Conservation (phyloP, 2,888 invertebrate species). For the Oxycera nigricornis region DNA sequence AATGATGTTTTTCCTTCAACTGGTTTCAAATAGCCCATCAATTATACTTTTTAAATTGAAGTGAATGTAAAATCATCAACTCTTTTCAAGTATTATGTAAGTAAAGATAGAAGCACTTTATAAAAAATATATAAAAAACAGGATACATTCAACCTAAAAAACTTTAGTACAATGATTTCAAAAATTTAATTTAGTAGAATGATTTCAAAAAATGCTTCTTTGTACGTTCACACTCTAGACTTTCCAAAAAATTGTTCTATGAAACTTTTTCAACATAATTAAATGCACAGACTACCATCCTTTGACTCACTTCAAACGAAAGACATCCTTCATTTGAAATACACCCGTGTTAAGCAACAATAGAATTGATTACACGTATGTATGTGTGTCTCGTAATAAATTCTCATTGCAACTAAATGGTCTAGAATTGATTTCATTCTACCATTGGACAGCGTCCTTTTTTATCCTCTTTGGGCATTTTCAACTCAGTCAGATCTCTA, state of each 20-base stretch:
- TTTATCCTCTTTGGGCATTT: neutral
- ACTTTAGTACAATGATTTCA: no score
- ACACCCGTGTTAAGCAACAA: neutral
- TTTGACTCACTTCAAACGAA: neutral
- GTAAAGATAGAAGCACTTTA: no score
- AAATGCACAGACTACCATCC: neutral
- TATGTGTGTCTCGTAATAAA: constrained; percentile 22
- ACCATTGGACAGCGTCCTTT: neutral
- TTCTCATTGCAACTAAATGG: constrained; percentile 29
- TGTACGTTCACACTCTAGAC: neutral
- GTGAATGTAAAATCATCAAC: no score
- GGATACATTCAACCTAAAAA: no score
- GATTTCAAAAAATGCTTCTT: neutral
- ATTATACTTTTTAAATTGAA: no score
- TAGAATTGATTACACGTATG: constrained; percentile 16
- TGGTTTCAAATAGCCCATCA: no score
- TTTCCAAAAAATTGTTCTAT: no score
- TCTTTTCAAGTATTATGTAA: no score
- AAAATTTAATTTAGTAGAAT: no score
- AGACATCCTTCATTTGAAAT: neutral
- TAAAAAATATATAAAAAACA: no score
- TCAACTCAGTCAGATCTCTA: neutral
- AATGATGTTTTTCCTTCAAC: no score
- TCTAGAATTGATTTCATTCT: constrained; percentile 29
- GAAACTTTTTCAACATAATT: no score